These are phyloP conservation scores for Acomys russatus DNA, from an alignment of 2,797 vertebrate species.

Conservation along the genomic window DNA sequence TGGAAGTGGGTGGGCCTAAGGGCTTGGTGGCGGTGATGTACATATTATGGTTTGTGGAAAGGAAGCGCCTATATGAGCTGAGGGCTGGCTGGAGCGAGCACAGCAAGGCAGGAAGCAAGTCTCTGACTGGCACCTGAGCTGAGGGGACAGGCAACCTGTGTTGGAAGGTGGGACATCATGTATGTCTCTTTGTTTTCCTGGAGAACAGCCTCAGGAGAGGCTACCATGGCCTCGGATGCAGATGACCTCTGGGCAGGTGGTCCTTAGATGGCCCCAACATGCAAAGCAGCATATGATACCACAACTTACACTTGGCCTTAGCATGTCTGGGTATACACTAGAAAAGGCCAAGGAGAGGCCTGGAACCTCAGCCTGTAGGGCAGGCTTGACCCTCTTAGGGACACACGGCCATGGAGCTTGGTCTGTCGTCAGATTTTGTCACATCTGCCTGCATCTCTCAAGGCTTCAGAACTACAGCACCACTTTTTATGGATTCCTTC, in stretches of 20 bases:
- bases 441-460: not conserved
- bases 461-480: not conserved
- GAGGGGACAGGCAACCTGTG: not conserved
- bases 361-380: not conserved
- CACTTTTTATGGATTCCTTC: constrained; percentile 74
- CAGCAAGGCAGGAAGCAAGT: not conserved
- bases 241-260: not conserved
- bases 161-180: not conserved
- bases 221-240: not conserved
- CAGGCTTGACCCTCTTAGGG: not conserved
- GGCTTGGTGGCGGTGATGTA: not conserved
- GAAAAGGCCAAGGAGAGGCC: not conserved
- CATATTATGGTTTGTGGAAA: not conserved
- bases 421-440: not conserved
- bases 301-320: not conserved
- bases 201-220: not conserved
- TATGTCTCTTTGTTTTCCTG: not conserved
- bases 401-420: not conserved
- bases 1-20: not conserved
- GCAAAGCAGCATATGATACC: not conserved
- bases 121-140: not conserved
- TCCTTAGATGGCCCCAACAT: not conserved
- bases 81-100: not conserved
- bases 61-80: not conserved
- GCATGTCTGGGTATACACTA: not conserved